A percentile compares a stretch with the other conserved stretches of the same genome.
These are phyloP conservation scores for Pithys albifrons DNA, from an alignment of 2,113 vertebrate genomes.

Conservation along the genomic window DNA sequence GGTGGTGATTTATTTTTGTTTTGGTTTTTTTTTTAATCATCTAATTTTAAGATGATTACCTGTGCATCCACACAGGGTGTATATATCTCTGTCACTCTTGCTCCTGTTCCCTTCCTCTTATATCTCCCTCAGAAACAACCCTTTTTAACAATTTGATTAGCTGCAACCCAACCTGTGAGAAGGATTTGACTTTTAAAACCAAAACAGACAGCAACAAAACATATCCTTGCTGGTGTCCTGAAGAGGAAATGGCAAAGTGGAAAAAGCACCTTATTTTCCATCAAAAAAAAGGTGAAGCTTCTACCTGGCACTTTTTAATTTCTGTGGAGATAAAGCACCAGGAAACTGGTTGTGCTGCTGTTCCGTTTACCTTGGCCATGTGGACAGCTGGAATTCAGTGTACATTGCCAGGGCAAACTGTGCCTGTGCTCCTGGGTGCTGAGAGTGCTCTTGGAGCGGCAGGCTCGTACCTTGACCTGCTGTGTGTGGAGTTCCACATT, in stretches of 20 bases:
- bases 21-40: neutral
- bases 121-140: neutral
- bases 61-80: neutral
- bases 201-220: neutral
- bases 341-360: neutral
- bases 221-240: neutral
- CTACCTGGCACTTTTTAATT: neutral
- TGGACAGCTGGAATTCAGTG: neutral
- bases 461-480: neutral
- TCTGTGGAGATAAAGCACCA: neutral
- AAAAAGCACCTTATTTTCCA: neutral
- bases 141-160: neutral
- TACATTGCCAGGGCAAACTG: neutral
- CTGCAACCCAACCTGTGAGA: neutral
- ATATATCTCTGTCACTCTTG: neutral
- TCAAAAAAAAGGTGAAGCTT: neutral
- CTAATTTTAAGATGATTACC: neutral
- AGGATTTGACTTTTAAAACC: neutral
- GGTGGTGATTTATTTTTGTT: neutral
- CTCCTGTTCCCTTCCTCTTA: neutral
- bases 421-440: neutral
- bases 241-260: neutral
- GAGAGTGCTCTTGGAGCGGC: accelerated
- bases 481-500: neutral
- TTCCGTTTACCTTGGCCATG: neutral